Conservation (phyloP, 2,888 invertebrate species). For the Leuctra nigra region DNA sequence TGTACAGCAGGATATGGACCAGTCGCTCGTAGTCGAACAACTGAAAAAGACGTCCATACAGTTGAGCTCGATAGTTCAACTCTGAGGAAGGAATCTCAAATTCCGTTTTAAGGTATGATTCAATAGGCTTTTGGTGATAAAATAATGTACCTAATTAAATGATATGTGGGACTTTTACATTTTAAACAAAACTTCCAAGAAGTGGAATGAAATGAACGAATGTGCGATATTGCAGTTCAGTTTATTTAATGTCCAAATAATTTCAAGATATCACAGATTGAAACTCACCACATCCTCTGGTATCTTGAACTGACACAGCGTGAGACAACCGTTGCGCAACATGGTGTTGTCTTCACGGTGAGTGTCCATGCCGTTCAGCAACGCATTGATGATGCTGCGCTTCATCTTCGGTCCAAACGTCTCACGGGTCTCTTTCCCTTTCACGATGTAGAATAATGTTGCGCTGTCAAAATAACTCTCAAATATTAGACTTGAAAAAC, state of each 20-base stretch:
- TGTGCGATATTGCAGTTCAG: background rate
- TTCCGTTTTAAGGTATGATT: too few relatives aligned
- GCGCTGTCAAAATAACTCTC: too few relatives aligned
- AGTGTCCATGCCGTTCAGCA: constrained; percentile 83
- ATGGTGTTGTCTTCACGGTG: constrained; percentile 83
- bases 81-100: too few relatives aligned
- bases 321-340: constrained; percentile 94
- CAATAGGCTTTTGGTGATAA: too few relatives aligned
- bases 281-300: constrained; percentile 87
- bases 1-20: constrained; percentile 73
- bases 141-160: too few relatives aligned
- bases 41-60: constrained; percentile 47
- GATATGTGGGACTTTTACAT: too few relatives aligned
- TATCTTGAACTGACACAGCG: constrained; percentile 90
- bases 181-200: too few relatives aligned
- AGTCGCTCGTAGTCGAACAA: constrained; percentile 84
- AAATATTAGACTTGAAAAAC: too few relatives aligned
- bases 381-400: constrained; percentile 69
- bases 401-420: constrained; percentile 67
- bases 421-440: constrained; percentile 72
- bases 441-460: constrained; percentile 90
- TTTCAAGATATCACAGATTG: too few relatives aligned
- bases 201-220: constrained; percentile 23
- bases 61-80: too few relatives aligned
- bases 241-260: background rate